Percentiles rank a stretch among this genome's conserved stretches.
Evolutionary conservation across 2,113 vertebrate species (phyloP).

Genomic region (Heterotilapia buettikoferi): DNA sequence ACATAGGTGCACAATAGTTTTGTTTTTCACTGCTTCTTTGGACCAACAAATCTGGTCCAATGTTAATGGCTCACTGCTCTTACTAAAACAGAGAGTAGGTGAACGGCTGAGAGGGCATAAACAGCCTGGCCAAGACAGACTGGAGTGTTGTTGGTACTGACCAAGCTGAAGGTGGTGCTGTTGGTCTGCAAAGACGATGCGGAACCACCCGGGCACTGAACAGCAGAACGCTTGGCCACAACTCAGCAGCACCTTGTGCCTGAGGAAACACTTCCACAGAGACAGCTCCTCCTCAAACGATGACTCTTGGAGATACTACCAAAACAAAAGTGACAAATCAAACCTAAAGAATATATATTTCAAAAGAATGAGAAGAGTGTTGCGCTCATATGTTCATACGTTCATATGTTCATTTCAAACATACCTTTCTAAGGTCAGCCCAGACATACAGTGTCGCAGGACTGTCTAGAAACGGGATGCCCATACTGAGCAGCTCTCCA

Average conservation of each 20-base stretch:
- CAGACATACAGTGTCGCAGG: constrained; percentile 86
- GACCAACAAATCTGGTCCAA: background rate
- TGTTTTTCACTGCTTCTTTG: background rate
- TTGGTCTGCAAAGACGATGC: constrained; percentile 85
- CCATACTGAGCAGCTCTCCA: constrained; percentile 77
- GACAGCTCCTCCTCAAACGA: constrained; percentile 84
- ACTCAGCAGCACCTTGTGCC: constrained; percentile 84
- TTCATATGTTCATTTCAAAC: no score
- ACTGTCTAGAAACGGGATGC: constrained; percentile 81
- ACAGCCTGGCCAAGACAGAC: background rate
- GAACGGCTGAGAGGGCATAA: background rate
- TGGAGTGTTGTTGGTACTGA: constrained; percentile 55
- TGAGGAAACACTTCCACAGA: constrained; percentile 83
- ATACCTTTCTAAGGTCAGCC: constrained; percentile 93
- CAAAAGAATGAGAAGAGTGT: background rate
- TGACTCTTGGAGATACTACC: constrained; percentile 79
- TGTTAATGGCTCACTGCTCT: background rate
- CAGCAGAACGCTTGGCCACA: constrained; percentile 85
- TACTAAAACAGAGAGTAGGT: background rate
- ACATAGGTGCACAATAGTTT: background rate
- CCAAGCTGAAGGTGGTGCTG: constrained; percentile 79
- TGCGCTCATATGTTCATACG: background rate
- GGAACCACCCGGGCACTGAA: constrained; percentile 90
- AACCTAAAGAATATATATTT: background rate
- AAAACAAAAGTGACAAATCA: background rate